Evolutionary conservation across 1,140 invertebrate species (phyloP).

Genomic region (Sweltsa coloradensis): DNA sequence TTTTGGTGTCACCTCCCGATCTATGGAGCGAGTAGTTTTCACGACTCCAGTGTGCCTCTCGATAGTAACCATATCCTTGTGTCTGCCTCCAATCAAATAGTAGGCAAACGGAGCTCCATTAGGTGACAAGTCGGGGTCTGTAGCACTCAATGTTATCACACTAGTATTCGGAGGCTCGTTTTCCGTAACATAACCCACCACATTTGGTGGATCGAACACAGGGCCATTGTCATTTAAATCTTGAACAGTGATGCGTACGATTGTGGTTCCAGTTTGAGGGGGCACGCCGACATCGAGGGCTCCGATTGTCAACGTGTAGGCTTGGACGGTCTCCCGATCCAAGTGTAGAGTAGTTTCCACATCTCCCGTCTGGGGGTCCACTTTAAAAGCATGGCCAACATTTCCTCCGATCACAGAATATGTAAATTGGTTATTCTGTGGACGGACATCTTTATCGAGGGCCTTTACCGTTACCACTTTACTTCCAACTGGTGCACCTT

Average conservation of each 20-base stretch:
- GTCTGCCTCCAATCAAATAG: conserved; percentile 59
- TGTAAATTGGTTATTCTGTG: conserved; percentile 84
- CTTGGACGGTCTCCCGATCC: conserved; percentile 67
- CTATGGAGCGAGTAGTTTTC: conserved; percentile 62
- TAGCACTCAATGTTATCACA: conserved; percentile 72
- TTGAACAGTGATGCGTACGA: conserved; percentile 58
- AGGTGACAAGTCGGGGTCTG: conserved; percentile 80
- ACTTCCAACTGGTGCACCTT: conserved; percentile 58
- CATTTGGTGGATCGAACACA: conserved; percentile 54
- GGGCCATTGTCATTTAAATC: conserved; percentile 94
- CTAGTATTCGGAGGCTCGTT: conserved; percentile 75
- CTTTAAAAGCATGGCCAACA: conserved; percentile 66
- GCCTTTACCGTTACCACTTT: conserved; percentile 70
- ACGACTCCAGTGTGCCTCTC: conserved; percentile 69
- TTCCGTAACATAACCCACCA: conserved; percentile 68
- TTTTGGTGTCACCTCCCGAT: conserved; percentile 66
- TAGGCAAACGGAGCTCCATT: conserved; percentile 87
- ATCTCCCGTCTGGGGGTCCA: conserved; percentile 74
- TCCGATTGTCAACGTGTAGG: conserved; percentile 72
- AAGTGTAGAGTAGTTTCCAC: conserved; percentile 62
- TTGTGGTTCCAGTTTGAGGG: conserved; percentile 76
- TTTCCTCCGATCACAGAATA: conserved; percentile 85
- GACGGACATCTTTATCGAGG: conserved; percentile 79
- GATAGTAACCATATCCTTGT: conserved; percentile 61
- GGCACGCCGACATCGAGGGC: conserved; percentile 81